Percentiles rank a stretch among this genome's conserved stretches.
Conservation (phyloP, 2,888 invertebrate species). For the Imbricaverruca yamaguchii region DNA sequence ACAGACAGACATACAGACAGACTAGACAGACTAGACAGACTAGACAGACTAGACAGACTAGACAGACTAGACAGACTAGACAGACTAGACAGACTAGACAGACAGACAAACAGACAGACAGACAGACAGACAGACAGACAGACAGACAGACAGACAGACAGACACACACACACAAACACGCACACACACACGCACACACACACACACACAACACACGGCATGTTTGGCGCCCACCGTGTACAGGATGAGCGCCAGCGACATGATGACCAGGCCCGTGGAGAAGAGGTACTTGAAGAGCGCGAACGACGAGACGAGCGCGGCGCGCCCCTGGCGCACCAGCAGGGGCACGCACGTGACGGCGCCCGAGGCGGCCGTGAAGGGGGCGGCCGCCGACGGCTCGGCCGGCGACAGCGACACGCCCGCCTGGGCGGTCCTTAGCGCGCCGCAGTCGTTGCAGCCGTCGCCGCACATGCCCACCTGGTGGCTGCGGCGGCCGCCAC, state of each 20-base stretch:
- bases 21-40: too few relatives aligned
- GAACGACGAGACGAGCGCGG: constrained; percentile 45
- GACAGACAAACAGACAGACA: too few relatives aligned
- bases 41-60: too few relatives aligned
- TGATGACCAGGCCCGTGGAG: constrained; percentile 45
- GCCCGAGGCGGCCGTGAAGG: constrained; percentile 37
- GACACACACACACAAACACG: too few relatives aligned
- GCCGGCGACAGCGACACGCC: constrained; percentile 43
- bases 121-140: too few relatives aligned
- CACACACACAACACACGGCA: neutral
- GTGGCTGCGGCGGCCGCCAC: constrained; percentile 46
- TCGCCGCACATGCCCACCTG: constrained; percentile 47
- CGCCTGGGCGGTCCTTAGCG: constrained; percentile 44
- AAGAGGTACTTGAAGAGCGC: constrained; percentile 47
- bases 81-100: too few relatives aligned
- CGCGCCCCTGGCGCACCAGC: constrained; percentile 43
- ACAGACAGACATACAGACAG: too few relatives aligned
- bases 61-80: too few relatives aligned
- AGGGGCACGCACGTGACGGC: constrained; percentile 34
- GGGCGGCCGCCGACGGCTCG: constrained; percentile 40
- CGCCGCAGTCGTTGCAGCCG: constrained; percentile 47
- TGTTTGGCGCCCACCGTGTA: constrained; percentile 40
- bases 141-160: too few relatives aligned
- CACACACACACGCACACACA: too few relatives aligned
- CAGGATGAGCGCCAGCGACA: constrained; percentile 44